Conservation (phyloP, 2,797 vertebrate species). For the Periparus ater region DNA sequence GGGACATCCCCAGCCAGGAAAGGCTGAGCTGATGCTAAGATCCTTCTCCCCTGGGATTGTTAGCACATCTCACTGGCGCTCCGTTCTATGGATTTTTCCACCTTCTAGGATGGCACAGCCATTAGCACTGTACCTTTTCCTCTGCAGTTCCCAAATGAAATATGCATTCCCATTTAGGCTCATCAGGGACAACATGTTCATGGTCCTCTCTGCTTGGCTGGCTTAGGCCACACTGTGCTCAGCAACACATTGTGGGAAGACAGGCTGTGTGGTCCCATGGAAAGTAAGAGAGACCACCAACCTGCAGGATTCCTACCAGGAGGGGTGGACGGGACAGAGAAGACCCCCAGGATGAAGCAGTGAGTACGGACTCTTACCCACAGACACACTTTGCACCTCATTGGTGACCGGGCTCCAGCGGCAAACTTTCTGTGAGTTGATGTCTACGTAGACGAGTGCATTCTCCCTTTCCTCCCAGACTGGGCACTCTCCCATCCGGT, state of each 20-base stretch:
- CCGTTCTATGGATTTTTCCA: background rate
- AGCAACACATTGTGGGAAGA: fast-evolving
- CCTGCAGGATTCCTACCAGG: background rate
- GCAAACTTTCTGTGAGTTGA: conserved; percentile 66
- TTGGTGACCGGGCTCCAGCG: conserved; percentile 61
- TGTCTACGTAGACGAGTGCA: conserved; percentile 60
- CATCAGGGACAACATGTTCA: background rate
- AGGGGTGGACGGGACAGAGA: background rate
- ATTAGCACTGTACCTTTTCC: background rate
- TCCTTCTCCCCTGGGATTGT: background rate
- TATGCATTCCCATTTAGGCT: background rate
- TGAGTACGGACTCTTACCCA: conserved; percentile 28
- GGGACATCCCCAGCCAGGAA: fast-evolving
- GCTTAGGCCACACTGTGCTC: background rate
- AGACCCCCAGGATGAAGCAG: background rate
- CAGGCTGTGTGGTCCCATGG: fast-evolving
- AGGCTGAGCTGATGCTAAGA: background rate
- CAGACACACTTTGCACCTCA: conserved; percentile 12
- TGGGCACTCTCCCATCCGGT: conserved; percentile 59
- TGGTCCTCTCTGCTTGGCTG: fast-evolving
- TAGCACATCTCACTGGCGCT: background rate
- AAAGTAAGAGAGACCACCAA: background rate
- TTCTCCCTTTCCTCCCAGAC: conserved; percentile 69
- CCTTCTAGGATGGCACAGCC: background rate
- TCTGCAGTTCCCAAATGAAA: background rate